Base-by-base conservation (phyloP, 1,140 invertebrate genomes). In the Melipona quadrifasciata region DNA sequence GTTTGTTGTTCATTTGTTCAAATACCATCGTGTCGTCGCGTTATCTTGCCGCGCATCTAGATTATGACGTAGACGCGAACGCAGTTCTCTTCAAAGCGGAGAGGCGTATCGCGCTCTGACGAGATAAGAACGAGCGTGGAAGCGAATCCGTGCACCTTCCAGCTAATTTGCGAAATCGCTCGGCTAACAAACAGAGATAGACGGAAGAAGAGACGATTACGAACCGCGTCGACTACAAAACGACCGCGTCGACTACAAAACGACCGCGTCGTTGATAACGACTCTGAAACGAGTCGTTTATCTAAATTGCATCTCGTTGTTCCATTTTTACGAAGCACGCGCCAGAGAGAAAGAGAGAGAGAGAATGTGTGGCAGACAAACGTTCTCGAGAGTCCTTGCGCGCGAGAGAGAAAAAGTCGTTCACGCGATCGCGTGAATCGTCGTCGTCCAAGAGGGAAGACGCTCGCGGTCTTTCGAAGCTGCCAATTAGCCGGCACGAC, bases 401-500 rank as follows among this genome's bases (percentile, higher is more conserved):
- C 57, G 19, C 55, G 61, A 39, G 19, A 0, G 11, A 58, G 57
- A 78, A 87, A 80, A 61, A 81, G 21, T 76, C n/a, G 61, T 80
- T 57, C 31, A 61, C 82, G 76, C 57, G 80, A 83, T 64, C 53
- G 77, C 86, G 76, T 64, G 75, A 83, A 83, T n/a, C 51, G 39
- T 53, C 19, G 58, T 19, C 6, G 10, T 53, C 2, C 61, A 55
- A 58, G 16, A 51, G 55, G 27, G 65, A 27, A 8, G 70, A 85
- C 61, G 34, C 19, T 47, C 39, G 39, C 31, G 31, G 51, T 80
- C 84, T 80, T 65, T 73, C 74, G 16, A 78, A 77, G 31, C n/a
- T 19, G 51, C 14, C 74, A 87, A 88, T 88, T 88, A 87, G 77
- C 34, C 73, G 34, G 39, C 39, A 47, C 11, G 51, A 31, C 70